Evolutionary conservation across 2,888 invertebrate genomes (phyloP).

Genomic region (Mimumesa dahlbomi): DNA sequence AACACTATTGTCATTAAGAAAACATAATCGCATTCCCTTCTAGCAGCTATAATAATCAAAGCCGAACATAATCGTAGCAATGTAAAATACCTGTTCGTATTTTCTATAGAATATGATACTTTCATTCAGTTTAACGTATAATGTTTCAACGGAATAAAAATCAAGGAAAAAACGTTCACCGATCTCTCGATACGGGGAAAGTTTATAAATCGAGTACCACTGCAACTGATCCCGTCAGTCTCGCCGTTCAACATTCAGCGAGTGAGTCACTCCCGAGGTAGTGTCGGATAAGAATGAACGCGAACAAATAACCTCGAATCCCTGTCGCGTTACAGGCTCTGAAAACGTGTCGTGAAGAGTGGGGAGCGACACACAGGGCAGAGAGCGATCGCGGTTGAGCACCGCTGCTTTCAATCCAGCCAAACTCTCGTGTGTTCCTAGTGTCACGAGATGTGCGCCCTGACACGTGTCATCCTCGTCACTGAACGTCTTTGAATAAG

Average conservation of each 20-base stretch:
- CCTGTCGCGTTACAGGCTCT: conserved; percentile 36
- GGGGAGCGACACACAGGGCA: neutral
- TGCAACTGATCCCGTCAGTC: conserved; percentile 52
- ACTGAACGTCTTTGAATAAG: conserved; percentile 38
- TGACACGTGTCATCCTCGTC: conserved; percentile 49
- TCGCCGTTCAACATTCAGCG: conserved; percentile 55
- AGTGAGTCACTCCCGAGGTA: conserved; percentile 62
- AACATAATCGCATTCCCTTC: too few relatives aligned
- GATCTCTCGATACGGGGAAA: neutral
- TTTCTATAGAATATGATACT: too few relatives aligned
- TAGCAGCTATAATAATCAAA: too few relatives aligned
- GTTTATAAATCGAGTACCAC: conserved; percentile 50
- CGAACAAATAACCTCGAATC: conserved; percentile 64
- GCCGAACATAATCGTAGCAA: too few relatives aligned
- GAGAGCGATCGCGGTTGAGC: conserved; percentile 41
- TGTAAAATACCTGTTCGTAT: too few relatives aligned
- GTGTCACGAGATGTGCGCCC: conserved; percentile 28
- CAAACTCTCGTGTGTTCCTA: conserved; percentile 41
- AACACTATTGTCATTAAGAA: too few relatives aligned
- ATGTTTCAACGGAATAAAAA: too few relatives aligned
- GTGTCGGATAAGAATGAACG: conserved; percentile 61
- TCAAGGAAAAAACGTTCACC: too few relatives aligned
- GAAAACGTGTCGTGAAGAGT: conserved; percentile 8
- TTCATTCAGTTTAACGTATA: too few relatives aligned
- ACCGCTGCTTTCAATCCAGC: conserved; percentile 44